Evolutionary conservation across 2,888 invertebrate species (phyloP).

Genomic region (Abscondita cerata): DNA sequence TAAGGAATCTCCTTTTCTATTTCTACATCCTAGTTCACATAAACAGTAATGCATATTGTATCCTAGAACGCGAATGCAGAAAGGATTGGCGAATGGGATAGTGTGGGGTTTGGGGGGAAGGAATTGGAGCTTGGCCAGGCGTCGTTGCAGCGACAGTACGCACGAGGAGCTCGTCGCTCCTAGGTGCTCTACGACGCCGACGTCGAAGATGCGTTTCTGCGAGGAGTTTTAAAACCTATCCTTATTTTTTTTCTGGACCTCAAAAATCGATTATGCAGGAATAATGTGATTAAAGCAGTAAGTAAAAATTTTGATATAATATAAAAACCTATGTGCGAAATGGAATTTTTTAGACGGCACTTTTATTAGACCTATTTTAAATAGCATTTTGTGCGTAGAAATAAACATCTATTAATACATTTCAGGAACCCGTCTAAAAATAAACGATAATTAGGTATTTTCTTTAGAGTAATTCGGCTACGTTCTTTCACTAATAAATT

Average conservation of each 20-base stretch:
- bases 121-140: constrained; percentile 55
- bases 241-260: constrained; percentile 20
- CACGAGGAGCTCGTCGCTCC: constrained; percentile 53
- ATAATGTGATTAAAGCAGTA: constrained; percentile 22
- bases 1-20: constrained; percentile 25
- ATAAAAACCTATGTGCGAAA: constrained; percentile 6
- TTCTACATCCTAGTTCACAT: constrained; percentile 34
- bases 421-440: constrained; percentile 41
- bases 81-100: constrained; percentile 33
- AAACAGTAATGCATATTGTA: constrained; percentile 41
- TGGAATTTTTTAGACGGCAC: constrained; percentile 15
- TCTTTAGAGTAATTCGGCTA: constrained; percentile 25
- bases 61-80: constrained; percentile 42
- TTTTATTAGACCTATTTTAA: constrained; percentile 33
- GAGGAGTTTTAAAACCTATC: constrained; percentile 21
- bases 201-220: constrained; percentile 38
- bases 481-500: constrained; percentile 29
- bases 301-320: not conserved
- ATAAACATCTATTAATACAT: constrained; percentile 44
- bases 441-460: constrained; percentile 42
- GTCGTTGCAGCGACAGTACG: constrained; percentile 56
- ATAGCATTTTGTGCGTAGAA: constrained; percentile 34
- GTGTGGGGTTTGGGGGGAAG: constrained; percentile 42
- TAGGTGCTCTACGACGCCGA: constrained; percentile 38
- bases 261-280: constrained; percentile 30